These are phyloP conservation scores for Xylota sylvarum DNA, from an alignment of 2,888 invertebrate species.

Conservation along the genomic window DNA sequence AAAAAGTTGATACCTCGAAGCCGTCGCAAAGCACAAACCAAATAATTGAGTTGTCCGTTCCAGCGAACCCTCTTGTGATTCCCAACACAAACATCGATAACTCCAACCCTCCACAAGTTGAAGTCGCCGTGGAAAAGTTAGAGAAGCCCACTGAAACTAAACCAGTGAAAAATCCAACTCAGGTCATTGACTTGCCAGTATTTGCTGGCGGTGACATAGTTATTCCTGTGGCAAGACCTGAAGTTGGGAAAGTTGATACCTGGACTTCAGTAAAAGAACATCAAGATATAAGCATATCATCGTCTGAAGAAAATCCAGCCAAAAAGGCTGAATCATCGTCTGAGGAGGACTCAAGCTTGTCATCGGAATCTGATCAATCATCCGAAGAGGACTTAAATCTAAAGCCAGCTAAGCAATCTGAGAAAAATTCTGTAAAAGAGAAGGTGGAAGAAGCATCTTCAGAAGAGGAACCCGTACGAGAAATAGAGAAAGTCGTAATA, in stretches of 20 bases:
- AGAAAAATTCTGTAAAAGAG: not conserved
- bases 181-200: not conserved
- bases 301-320: not conserved
- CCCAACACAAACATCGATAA: not conserved
- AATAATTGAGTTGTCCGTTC: conserved; percentile 2
- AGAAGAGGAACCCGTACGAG: not conserved
- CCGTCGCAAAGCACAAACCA: not conserved
- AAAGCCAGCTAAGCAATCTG: not conserved
- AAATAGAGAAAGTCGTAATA: not conserved
- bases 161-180: not conserved
- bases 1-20: not conserved
- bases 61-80: not conserved
- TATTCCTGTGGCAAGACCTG: not conserved
- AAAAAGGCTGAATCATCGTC: not conserved
- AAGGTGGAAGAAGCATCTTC: not conserved
- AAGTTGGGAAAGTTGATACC: not conserved
- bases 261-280: not conserved
- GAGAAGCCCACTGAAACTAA: not conserved
- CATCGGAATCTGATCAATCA: not conserved
- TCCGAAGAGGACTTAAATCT: not conserved
- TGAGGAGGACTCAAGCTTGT: not conserved
- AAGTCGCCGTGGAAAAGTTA: not conserved
- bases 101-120: not conserved
- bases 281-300: not conserved
- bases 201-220: not conserved